A percentile compares a stretch with the other conserved stretches of the same genome.
These are phyloP conservation scores for Argyra leucocephala DNA, from an alignment of 2,888 invertebrate genomes.

Conservation along the genomic window DNA sequence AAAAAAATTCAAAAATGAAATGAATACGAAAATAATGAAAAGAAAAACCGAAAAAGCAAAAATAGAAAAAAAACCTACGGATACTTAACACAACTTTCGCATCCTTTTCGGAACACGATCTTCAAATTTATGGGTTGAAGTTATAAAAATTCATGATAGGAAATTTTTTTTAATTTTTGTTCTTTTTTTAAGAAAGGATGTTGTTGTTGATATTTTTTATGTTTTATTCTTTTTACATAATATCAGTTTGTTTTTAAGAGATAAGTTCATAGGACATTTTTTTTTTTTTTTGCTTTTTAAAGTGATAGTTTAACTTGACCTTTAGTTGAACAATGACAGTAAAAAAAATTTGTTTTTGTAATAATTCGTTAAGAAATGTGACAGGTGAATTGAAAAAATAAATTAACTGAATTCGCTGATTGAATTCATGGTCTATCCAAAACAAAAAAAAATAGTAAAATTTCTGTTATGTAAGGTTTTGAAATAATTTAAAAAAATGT, in stretches of 20 bases:
- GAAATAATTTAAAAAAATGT: no score
- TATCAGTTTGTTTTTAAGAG: neutral
- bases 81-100: constrained; percentile 4
- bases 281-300: neutral
- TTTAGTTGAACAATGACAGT: neutral
- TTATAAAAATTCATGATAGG: neutral
- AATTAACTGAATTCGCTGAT: no score
- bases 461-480: no score
- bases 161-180: neutral
- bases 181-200: neutral
- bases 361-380: no score
- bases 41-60: no score
- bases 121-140: neutral
- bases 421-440: no score
- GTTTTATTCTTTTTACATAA: neutral
- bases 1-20: neutral
- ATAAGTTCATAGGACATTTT: neutral
- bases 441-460: no score
- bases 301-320: neutral
- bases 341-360: no score
- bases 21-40: neutral
- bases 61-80: neutral
- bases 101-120: constrained; percentile 3
- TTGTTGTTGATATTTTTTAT: neutral
- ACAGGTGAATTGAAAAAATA: no score